A percentile compares a stretch with the other conserved stretches of the same genome.
These are phyloP conservation scores for Saxicola maurus DNA, from an alignment of 2,797 vertebrate genomes.

Conservation along the genomic window DNA sequence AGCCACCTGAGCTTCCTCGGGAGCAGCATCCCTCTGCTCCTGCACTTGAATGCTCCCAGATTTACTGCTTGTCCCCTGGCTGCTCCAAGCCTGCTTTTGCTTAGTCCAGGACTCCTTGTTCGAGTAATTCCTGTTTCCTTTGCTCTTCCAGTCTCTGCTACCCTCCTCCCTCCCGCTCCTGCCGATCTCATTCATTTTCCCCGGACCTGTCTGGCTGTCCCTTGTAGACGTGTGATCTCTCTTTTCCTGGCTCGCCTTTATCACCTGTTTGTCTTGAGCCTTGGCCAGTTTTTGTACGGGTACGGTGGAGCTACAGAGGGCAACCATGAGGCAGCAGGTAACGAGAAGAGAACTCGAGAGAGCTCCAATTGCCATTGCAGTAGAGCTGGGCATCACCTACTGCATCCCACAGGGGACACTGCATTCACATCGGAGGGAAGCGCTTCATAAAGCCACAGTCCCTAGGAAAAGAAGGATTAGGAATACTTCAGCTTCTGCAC, in stretches of 20 bases:
- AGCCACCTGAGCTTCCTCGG: conserved; percentile 64
- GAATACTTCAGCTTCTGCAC: conserved; percentile 37
- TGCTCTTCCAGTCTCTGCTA: conserved; percentile 72
- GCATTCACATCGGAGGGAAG: conserved; percentile 85
- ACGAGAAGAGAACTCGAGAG: conserved; percentile 84
- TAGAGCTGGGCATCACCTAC: conserved; percentile 87
- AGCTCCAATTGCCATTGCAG: conserved; percentile 90
- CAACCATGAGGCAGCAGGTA: conserved; percentile 86
- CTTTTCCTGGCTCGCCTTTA: conserved; percentile 75
- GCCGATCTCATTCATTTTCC: conserved; percentile 78
- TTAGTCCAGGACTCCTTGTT: conserved; percentile 73
- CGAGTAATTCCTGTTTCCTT: conserved; percentile 74
- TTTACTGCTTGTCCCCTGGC: conserved; percentile 70
- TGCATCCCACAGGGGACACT: conserved; percentile 82
- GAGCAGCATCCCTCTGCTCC: conserved; percentile 74
- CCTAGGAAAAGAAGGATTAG: conserved; percentile 80
- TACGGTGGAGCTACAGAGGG: conserved; percentile 84
- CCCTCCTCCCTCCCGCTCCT: conserved; percentile 73
- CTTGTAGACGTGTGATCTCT: conserved; percentile 70
- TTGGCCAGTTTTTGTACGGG: conserved; percentile 78
- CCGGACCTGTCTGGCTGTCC: conserved; percentile 70
- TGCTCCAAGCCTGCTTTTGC: conserved; percentile 73
- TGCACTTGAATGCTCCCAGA: conserved; percentile 68
- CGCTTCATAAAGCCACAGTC: conserved; percentile 74
- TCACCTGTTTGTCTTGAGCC: conserved; percentile 71